Evolutionary conservation across 2,113 vertebrate species (phyloP).

Genomic region (Junco hyemalis): DNA sequence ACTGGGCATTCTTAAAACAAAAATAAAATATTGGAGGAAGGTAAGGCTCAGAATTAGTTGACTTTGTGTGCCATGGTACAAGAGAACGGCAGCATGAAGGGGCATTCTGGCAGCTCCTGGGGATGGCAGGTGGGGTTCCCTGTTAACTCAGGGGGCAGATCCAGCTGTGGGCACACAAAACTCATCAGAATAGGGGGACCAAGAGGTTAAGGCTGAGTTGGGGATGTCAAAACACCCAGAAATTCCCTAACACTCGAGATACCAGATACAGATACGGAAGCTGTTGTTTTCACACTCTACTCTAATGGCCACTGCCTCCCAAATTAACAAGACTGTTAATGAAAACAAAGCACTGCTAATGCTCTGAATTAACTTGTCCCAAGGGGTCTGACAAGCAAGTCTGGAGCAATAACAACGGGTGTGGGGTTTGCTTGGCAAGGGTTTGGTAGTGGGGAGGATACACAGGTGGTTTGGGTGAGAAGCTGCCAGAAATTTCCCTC

Average conservation of each 20-base stretch:
- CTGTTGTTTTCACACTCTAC: neutral
- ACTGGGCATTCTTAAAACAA: neutral
- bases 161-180: neutral
- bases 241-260: neutral
- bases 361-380: constrained; percentile 42
- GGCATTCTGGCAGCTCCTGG: neutral
- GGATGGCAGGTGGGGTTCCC: neutral
- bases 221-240: neutral
- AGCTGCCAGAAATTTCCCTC: neutral
- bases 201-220: neutral
- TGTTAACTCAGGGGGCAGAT: neutral
- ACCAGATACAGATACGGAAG: no score
- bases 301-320: neutral
- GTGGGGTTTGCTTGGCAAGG: neutral
- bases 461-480: neutral
- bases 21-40: neutral
- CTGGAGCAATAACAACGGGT: neutral
- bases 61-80: neutral
- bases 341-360: constrained; percentile 32
- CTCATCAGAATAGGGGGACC: neutral
- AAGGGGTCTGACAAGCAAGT: constrained; percentile 47
- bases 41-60: neutral
- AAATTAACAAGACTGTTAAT: constrained; percentile 55
- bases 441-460: neutral
- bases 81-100: neutral